Conservation (phyloP, 2,113 vertebrate genomes). For the Aythya baeri region DNA sequence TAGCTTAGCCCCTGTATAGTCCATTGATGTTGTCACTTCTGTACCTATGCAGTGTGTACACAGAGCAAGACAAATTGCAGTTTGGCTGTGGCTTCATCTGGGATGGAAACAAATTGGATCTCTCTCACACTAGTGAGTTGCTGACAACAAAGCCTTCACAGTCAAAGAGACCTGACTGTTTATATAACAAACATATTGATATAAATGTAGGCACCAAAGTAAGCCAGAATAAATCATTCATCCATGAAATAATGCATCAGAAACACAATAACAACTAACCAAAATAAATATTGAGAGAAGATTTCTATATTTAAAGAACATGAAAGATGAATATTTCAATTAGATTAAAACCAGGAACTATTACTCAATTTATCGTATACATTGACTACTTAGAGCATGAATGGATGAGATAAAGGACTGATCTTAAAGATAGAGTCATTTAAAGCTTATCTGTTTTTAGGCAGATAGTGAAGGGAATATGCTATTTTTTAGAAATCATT, state of each 20-base stretch:
- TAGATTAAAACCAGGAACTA: background rate
- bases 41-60: fast-evolving
- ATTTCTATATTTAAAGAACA: background rate
- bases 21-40: background rate
- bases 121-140: background rate
- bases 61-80: background rate
- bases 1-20: background rate
- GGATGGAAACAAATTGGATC: background rate
- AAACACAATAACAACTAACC: background rate
- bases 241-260: conserved; percentile 57
- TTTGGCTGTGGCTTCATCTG: background rate
- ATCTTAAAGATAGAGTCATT: background rate
- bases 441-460: background rate
- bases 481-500: background rate
- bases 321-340: background rate
- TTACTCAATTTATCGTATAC: background rate
- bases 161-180: background rate
- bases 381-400: background rate
- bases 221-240: conserved; percentile 50
- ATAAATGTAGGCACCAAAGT: background rate
- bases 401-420: background rate
- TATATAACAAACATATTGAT: conserved; percentile 28
- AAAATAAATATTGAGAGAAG: background rate
- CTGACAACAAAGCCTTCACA: background rate
- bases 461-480: background rate